Conservation (phyloP, 2,888 invertebrate species). For the Mesoligia furuncula region DNA sequence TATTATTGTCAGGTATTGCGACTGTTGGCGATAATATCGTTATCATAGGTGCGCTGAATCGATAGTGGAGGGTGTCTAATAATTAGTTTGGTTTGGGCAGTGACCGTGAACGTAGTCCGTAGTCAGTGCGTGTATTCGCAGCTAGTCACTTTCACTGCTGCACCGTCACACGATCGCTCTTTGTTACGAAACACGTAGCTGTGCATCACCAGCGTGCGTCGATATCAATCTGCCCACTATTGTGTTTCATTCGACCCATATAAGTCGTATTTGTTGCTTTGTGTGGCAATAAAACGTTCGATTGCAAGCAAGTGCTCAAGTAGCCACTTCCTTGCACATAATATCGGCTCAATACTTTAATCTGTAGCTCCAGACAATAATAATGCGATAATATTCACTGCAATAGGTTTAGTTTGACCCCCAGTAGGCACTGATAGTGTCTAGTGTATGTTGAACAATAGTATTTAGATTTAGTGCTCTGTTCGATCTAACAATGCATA, state of each 20-base stretch:
- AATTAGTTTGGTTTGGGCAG: constrained; percentile 39
- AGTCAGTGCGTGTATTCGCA: constrained; percentile 46
- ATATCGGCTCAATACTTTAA: constrained; percentile 11
- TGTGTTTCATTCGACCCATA: constrained; percentile 44
- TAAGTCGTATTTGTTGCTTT: constrained; percentile 56
- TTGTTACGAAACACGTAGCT: constrained; percentile 72
- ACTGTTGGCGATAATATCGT: constrained; percentile 53
- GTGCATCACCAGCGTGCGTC: constrained; percentile 53
- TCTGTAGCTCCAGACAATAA: constrained; percentile 18
- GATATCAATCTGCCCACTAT: constrained; percentile 57
- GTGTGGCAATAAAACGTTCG: constrained; percentile 56
- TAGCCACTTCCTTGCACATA: constrained; percentile 51
- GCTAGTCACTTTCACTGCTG: constrained; percentile 73
- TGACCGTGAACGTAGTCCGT: constrained; percentile 70
- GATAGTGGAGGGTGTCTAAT: constrained; percentile 26
- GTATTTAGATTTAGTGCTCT: constrained; percentile 17
- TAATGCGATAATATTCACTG: constrained; percentile 16
- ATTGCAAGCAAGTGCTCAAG: constrained; percentile 37
- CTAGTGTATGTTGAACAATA: constrained; percentile 27
- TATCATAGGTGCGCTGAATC: constrained; percentile 38
- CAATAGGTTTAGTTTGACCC: constrained; percentile 21
- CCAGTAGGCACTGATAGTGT: constrained; percentile 11
- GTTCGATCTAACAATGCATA: constrained; percentile 3
- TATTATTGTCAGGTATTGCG: constrained; percentile 71
- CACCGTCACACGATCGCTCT: constrained; percentile 67